phyloP scores from a whole-genome alignment of 2,113 vertebrate species.

The Hippopotamus amphibius region DNA sequence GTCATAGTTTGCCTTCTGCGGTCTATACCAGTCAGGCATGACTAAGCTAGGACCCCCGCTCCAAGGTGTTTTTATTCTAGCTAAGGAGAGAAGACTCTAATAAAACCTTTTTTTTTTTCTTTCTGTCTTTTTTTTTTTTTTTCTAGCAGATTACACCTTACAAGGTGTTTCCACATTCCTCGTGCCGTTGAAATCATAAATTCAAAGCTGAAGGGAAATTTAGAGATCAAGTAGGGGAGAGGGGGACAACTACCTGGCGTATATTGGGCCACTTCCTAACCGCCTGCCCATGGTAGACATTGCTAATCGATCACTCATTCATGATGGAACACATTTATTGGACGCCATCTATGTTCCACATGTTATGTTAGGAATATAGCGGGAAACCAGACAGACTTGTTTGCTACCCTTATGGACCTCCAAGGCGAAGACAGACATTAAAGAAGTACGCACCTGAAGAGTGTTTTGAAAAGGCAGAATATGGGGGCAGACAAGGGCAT shows the following conservation, averaged over 20 bases:
- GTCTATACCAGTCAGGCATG: background rate
- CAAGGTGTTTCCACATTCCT: background rate
- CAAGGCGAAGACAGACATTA: constrained; percentile 61
- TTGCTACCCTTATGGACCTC: constrained; percentile 54
- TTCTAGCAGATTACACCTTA: background rate
- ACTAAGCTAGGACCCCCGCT: background rate
- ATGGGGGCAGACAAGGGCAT: constrained; percentile 5
- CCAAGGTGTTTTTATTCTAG: background rate
- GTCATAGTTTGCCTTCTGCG: background rate
- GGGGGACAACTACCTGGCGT: background rate
- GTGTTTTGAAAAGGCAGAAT: constrained; percentile 39
- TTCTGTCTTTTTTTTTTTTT: background rate
- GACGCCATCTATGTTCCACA: background rate
- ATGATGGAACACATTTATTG: background rate
- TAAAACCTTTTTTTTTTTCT: background rate
- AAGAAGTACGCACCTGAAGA: constrained; percentile 38
- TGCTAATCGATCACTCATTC: background rate
- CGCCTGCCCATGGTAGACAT: background rate
- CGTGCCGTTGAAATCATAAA: background rate
- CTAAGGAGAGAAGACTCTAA: background rate
- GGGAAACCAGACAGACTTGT: constrained; percentile 66
- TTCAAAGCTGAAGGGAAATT: constrained; percentile 31
- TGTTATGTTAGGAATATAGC: constrained; percentile 30
- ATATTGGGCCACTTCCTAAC: background rate
- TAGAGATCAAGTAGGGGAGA: background rate